A percentile compares a stretch with the other conserved stretches of the same genome.
These are phyloP conservation scores for Pseudorectes ferrugineus DNA, from an alignment of 2,113 vertebrate species.

Conservation along the genomic window DNA sequence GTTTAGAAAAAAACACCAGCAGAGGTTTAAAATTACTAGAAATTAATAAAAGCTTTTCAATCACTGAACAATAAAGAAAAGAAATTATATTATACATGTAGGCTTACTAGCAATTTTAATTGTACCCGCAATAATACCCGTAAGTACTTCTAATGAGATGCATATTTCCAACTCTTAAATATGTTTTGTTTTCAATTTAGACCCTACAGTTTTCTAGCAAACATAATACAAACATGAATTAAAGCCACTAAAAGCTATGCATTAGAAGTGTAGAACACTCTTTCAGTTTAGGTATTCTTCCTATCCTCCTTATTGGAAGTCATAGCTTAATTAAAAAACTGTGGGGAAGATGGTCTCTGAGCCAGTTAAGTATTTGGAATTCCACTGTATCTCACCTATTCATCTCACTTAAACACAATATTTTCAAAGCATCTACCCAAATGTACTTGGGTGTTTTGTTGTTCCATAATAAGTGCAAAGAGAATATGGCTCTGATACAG, in stretches of 20 bases:
- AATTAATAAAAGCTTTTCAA: background rate
- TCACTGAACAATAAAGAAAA: background rate
- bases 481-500: background rate
- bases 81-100: background rate
- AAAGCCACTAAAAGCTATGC: background rate
- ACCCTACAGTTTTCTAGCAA: background rate
- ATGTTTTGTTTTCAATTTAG: background rate
- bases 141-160: background rate
- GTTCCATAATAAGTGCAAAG: background rate
- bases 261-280: background rate
- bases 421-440: background rate
- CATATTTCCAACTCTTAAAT: background rate
- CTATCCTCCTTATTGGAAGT: background rate
- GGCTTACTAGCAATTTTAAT: background rate
- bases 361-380: background rate
- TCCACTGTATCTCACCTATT: background rate
- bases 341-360: background rate
- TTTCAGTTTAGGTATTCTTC: background rate
- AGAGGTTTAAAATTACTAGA: background rate
- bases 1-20: background rate
- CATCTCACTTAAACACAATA: background rate
- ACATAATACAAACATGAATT: background rate
- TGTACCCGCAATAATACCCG: fast-evolving
- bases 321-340: background rate
- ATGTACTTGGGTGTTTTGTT: background rate